These are phyloP conservation scores for Elegia similella DNA, from an alignment of 2,888 invertebrate species.

Conservation along the genomic window DNA sequence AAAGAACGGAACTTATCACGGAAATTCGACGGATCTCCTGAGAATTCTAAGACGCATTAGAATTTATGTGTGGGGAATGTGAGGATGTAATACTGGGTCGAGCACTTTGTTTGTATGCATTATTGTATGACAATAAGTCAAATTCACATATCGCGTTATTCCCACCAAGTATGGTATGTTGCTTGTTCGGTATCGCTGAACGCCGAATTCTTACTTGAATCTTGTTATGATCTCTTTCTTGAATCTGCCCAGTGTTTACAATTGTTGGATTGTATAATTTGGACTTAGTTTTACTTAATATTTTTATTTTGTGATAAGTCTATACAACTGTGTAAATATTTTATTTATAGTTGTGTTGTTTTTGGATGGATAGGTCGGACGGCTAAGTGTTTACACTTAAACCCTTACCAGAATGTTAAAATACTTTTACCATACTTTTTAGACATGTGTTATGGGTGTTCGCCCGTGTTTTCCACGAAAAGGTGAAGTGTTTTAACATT, in stretches of 20 bases:
- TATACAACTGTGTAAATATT: conserved; percentile 73
- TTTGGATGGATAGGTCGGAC: conserved; percentile 50
- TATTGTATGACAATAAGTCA: conserved; percentile 73
- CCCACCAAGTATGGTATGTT: conserved; percentile 59
- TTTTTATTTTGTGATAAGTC: conserved; percentile 72
- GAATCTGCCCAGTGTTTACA: conserved; percentile 79
- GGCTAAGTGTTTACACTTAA: conserved; percentile 59
- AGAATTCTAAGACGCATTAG: conserved; percentile 47
- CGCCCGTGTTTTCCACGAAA: background rate
- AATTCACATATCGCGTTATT: conserved; percentile 71
- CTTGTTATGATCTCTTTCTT: conserved; percentile 78
- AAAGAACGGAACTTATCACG: conserved; percentile 34
- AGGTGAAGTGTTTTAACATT: background rate
- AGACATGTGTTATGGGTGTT: background rate
- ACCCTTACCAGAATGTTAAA: conserved; percentile 18
- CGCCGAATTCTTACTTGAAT: conserved; percentile 64
- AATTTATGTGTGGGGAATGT: conserved; percentile 33
- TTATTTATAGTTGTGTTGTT: conserved; percentile 52
- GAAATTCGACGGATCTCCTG: conserved; percentile 57
- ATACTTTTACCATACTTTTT: background rate
- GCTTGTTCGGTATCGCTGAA: conserved; percentile 45
- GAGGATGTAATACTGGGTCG: conserved; percentile 70
- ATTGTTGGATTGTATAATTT: conserved; percentile 70
- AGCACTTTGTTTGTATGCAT: conserved; percentile 64
- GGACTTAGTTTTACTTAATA: conserved; percentile 60